Conservation (phyloP, 1,140 invertebrate genomes). For the Nephila pilipes region DNA sequence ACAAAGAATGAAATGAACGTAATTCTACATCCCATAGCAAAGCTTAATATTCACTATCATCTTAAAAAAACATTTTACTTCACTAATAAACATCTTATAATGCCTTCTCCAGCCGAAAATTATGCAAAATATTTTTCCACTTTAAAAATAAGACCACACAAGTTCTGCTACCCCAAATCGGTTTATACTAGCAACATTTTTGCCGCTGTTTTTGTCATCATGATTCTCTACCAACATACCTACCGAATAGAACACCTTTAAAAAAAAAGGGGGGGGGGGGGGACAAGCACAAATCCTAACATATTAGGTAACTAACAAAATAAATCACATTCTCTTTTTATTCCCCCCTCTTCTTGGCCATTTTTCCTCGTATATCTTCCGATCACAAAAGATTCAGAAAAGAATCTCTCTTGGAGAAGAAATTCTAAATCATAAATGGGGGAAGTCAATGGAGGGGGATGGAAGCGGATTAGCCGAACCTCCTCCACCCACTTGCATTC, state of each 20-base stretch:
- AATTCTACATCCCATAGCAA: no score
- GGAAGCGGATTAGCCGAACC: conserved; percentile 28
- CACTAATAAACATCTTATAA: no score
- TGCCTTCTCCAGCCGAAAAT: no score
- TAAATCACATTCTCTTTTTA: neutral
- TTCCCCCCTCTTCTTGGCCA: neutral
- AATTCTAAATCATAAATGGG: conserved; percentile 6
- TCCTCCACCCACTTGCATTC: conserved; percentile 34
- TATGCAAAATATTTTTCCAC: no score
- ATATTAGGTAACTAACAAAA: conserved; percentile 27
- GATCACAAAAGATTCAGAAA: conserved; percentile 32
- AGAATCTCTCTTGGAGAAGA: conserved; percentile 9
- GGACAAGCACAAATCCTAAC: conserved; percentile 52
- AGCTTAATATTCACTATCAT: no score
- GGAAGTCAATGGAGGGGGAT: neutral
- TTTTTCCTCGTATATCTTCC: neutral
- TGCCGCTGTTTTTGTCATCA: neutral
- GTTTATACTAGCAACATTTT: neutral
- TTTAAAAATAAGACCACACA: neutral
- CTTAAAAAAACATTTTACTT: no score
- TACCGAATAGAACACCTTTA: neutral
- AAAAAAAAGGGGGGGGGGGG: neutral
- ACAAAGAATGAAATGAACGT: no score
- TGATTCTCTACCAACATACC: neutral
- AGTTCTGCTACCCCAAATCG: neutral